Evolutionary conservation across 2,113 vertebrate genomes (phyloP).

Genomic region (Callipepla californica): DNA sequence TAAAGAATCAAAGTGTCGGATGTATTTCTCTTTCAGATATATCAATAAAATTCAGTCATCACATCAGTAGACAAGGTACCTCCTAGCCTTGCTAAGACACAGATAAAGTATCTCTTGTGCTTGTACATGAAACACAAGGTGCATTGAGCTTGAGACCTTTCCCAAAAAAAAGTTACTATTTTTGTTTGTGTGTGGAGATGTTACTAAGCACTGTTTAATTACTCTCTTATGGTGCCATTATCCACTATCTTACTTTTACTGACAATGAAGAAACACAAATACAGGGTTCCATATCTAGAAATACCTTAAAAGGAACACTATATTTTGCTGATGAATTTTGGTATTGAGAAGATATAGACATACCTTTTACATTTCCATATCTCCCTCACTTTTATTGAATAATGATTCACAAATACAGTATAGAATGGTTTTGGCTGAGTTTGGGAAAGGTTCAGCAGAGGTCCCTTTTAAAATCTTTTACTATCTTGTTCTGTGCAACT

Average conservation of each 20-base stretch:
- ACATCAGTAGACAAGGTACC: not conserved
- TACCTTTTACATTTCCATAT: not conserved
- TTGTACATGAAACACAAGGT: fast-evolving
- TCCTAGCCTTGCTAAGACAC: not conserved
- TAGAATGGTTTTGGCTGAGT: not conserved
- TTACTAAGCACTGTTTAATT: not conserved
- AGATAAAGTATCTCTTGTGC: not conserved
- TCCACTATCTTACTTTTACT: not conserved
- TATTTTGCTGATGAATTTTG: not conserved
- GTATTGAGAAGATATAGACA: not conserved
- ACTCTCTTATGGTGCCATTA: not conserved
- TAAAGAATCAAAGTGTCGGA: not conserved
- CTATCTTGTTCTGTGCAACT: not conserved
- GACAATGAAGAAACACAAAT: not conserved
- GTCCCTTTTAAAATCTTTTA: not conserved
- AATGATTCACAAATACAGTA: not conserved
- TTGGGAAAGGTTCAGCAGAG: not conserved
- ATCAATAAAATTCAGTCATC: not conserved
- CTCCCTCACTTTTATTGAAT: not conserved
- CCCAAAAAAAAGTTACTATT: not conserved
- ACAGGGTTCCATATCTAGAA: not conserved
- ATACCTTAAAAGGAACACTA: not conserved
- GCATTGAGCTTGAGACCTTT: not conserved
- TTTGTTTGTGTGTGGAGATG: not conserved
- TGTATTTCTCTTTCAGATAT: not conserved